Evolutionary conservation across 2,888 invertebrate species (phyloP).

Genomic region (Uloborus plumipes): DNA sequence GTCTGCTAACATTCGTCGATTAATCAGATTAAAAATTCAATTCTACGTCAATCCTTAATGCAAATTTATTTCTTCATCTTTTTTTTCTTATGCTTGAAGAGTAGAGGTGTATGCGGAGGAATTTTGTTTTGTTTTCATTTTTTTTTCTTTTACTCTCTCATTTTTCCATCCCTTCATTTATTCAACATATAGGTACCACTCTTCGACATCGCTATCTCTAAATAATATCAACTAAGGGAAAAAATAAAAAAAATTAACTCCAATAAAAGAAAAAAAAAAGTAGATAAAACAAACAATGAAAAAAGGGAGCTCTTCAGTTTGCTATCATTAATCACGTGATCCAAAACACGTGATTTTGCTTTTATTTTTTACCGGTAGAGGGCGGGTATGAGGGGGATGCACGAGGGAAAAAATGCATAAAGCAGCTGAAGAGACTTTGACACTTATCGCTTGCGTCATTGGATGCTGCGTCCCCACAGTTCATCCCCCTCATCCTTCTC

Average conservation of each 20-base stretch:
- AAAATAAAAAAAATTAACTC: slow-evolving; percentile 47
- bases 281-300: slow-evolving; percentile 31
- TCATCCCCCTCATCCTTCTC: slow-evolving; percentile 49
- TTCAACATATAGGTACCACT: slow-evolving; percentile 34
- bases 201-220: slow-evolving; percentile 30
- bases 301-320: slow-evolving; percentile 60
- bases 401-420: slow-evolving; percentile 15
- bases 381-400: slow-evolving; percentile 16
- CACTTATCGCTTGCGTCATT: slow-evolving; percentile 64
- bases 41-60: slow-evolving; percentile 62
- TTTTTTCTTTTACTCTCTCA: slow-evolving; percentile 29
- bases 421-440: slow-evolving; percentile 55
- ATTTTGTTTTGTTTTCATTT: slow-evolving; percentile 19
- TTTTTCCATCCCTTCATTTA: not conserved
- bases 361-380: slow-evolving; percentile 21
- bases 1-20: slow-evolving; percentile 54
- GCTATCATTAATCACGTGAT: slow-evolving; percentile 63
- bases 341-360: slow-evolving; percentile 58
- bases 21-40: slow-evolving; percentile 64
- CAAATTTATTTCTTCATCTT: slow-evolving; percentile 58
- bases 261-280: slow-evolving; percentile 59
- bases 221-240: slow-evolving; percentile 44
- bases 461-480: slow-evolving; percentile 41
- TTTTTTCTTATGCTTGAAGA: slow-evolving; percentile 33
- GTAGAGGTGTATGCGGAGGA: not conserved